Evolutionary conservation across 2,888 invertebrate genomes (phyloP), one percentile per base, ranked within the genome.

Genomic region (Lepidocyrtinus sp.): DNA sequence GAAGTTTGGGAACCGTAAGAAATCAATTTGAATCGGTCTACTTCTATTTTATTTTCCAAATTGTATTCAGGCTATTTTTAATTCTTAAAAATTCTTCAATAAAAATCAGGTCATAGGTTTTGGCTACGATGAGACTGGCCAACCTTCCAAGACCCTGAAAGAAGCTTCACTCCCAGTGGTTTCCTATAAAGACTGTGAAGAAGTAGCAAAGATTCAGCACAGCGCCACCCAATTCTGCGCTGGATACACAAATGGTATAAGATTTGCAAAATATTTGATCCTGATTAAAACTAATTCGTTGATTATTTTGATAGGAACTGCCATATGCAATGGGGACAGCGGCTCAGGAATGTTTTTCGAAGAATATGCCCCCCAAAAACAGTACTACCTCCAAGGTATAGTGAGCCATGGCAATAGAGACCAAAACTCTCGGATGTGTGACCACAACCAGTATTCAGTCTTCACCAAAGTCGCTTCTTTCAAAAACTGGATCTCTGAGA

Each of bases 141-240:
- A 17, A 2, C 80, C 79, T 0, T 83, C 83, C 2, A 78, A 55
- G 24, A 74, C 67, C 0, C 9, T 85, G 25, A 74, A 67, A 65
- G 81, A 82, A 63, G 78, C 82, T 5, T 17, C 27, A 2, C 70
- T 85, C 50, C 85, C 85, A 3, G 83, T 85, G 1, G 82, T 83
- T 9, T 82, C 83, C n/a, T 81, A 77, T 36, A 67, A 73, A 36
- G 82, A 83, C n/a, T 85, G 85, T 25, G 71, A 65, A 21, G 63
- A 81, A 2, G 81, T 81, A 45, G 62, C 80, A 2, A 81, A 82
- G 55, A 79, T 81, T 21, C 81, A 79, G 25, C 83, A 82, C 2
- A 82, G 78, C 17, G 62, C 81, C n/a, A 77, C 82, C 3, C 81
- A 81, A 71, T 83, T 72, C 27, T 85, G 85, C 46, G 83, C 85